Conservation (phyloP, 2,113 vertebrate genomes). For the Illadopsis cleaveri region DNA sequence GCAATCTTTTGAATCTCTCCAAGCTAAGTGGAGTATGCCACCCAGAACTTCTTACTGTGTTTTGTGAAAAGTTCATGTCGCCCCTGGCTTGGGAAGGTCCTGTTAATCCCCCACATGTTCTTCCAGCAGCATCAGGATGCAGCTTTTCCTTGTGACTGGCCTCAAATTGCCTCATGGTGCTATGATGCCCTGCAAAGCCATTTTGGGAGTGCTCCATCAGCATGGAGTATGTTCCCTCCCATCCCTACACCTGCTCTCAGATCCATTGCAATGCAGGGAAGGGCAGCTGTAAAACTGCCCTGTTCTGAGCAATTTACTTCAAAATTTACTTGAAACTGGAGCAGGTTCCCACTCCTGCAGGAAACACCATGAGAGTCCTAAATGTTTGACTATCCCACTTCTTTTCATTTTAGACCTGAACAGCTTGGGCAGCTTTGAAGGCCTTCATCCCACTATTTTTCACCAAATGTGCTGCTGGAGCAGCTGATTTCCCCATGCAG, state of each 20-base stretch:
- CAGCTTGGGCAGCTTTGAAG: background rate
- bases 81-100: background rate
- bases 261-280: background rate
- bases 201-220: background rate
- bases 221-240: background rate
- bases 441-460: background rate
- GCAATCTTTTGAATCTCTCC: background rate
- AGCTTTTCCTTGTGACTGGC: background rate
- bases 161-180: background rate
- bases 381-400: background rate
- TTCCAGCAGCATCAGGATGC: background rate
- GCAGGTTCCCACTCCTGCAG: background rate
- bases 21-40: background rate
- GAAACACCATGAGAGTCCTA: background rate
- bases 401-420: background rate
- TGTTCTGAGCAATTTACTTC: background rate
- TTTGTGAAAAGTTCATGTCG: background rate
- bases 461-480: background rate
- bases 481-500: background rate
- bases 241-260: background rate
- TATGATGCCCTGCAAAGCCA: background rate
- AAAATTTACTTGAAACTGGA: background rate
- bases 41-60: background rate
- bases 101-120: fast-evolving
- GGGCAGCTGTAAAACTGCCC: background rate